Base-by-base conservation (phyloP, 2,797 vertebrate species). In the Ptychobarbus kaznakovi region DNA sequence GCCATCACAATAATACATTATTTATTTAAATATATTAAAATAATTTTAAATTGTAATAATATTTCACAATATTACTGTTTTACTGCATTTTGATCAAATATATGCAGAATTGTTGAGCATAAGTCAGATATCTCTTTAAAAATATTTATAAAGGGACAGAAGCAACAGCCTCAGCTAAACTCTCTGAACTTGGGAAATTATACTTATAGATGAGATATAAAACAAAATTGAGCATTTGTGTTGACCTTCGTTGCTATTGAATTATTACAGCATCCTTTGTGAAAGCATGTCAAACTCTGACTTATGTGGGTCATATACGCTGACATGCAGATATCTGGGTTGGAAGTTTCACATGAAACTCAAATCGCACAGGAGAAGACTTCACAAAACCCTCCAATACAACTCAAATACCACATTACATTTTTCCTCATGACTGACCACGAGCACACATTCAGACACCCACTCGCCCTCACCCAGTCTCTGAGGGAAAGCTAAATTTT, bases 401-500 rank as follows among this genome's bases (percentile, higher is more conserved):
- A 79, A 83, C 69, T 53, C 76, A 69, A 81, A 87, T 12, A 81
- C 51, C 78, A 87, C 77, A 80, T 75, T 76, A 81, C 65, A 75
- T 69, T 81, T 81, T 86, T 76, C 22, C 51, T 84, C 70, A 63
- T 84, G 82, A 84, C 58, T 87, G 82, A 84, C 86, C 73, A 77
- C 53, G 42, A 82, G 75, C 65, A 53, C 65, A 28, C 68, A 80
- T 73, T 80, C 84, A 85, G 73, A 61, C 81, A 63, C 75, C 69
- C 70, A 28, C 70, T 58, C 61, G 40, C 69, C 61, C 74, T 82
- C 80, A 68, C 83, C 68, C 74, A 78, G 80, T 85, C 40, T 88
- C 86, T 80, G 44, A 82, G 86, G 83, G 88, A 84, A 46, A 28
- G 72, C 86, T 89, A 72, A 8, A 87, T 89, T 86, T 90, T 88